Percentiles rank a stretch among this genome's conserved stretches.
These are phyloP conservation scores for Raja brachyura DNA, from an alignment of 2,113 vertebrate species.

Conservation along the genomic window DNA sequence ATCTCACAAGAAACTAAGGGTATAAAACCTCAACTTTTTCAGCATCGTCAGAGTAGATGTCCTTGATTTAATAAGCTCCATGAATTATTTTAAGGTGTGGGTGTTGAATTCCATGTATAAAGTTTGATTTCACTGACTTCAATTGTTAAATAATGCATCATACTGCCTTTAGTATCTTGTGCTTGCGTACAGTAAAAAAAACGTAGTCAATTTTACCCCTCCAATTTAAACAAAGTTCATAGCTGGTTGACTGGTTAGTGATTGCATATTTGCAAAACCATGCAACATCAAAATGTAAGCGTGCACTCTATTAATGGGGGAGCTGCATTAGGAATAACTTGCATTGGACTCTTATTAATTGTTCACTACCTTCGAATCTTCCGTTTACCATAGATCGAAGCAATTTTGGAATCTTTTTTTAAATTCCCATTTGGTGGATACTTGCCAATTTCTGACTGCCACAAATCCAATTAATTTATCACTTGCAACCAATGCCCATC, in stretches of 20 bases:
- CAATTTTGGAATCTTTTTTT: not conserved
- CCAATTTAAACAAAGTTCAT: not conserved
- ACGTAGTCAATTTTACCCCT: not conserved
- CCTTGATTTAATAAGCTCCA: too few species aligned
- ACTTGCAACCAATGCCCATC: not conserved
- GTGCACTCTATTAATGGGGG: not conserved
- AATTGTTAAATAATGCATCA: too few species aligned
- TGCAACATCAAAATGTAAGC: not conserved
- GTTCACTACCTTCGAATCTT: not conserved
- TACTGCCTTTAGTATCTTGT: too few species aligned
- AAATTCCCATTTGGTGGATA: not conserved
- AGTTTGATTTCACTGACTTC: too few species aligned
- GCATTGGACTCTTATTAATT: not conserved
- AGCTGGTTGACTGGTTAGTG: not conserved
- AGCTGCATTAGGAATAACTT: not conserved
- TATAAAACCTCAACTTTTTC: not conserved
- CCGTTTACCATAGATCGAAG: not conserved
- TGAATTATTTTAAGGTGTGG: too few species aligned
- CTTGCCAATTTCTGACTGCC: not conserved
- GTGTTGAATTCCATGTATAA: too few species aligned
- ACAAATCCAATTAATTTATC: not conserved
- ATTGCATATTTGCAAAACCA: not conserved
- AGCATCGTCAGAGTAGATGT: not conserved
- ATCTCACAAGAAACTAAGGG: not conserved
- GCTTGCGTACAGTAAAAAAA: too few species aligned